These are phyloP conservation scores for Eumerus sabulonum DNA, from an alignment of 2,888 invertebrate species.

Conservation along the genomic window DNA sequence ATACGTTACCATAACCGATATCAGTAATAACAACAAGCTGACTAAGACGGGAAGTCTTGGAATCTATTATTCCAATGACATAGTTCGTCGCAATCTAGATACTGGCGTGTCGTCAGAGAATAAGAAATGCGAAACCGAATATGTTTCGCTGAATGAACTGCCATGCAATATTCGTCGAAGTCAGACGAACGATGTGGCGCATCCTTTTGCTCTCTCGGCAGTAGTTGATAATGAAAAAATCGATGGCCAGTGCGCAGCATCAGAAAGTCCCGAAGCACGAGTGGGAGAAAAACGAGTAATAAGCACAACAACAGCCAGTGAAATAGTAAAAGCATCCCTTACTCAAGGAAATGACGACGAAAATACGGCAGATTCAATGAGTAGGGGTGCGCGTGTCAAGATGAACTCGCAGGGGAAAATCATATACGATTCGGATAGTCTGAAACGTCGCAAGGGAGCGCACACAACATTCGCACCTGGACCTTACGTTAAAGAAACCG, in stretches of 20 bases:
- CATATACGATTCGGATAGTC: conserved; percentile 91
- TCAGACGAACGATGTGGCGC: conserved; percentile 57
- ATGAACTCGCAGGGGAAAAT: conserved; percentile 93
- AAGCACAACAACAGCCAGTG: conserved; percentile 55
- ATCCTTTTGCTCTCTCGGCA: conserved; percentile 66
- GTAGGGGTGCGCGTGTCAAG: conserved; percentile 83
- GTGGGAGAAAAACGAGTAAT: not conserved
- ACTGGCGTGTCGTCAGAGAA: conserved; percentile 81
- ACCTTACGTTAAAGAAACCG: conserved; percentile 88
- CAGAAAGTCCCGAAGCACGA: conserved; percentile 41
- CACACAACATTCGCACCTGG: conserved; percentile 94
- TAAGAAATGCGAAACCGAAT: conserved; percentile 80
- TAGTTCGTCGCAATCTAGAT: conserved; percentile 83
- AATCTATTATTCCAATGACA: conserved; percentile 84
- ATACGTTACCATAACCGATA: conserved; percentile 92
- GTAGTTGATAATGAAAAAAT: conserved; percentile 63
- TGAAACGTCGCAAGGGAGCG: conserved; percentile 87
- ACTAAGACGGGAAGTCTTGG: conserved; percentile 72
- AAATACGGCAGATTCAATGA: conserved; percentile 71
- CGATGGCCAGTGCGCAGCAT: conserved; percentile 71
- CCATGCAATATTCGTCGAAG: conserved; percentile 80
- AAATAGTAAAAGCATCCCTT: conserved; percentile 51
- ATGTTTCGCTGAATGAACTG: conserved; percentile 89
- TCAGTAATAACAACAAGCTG: conserved; percentile 86
- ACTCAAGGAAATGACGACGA: conserved; percentile 47